phyloP scores from a whole-genome alignment of 2,113 vertebrate species.

The Seriola rivoliana region DNA sequence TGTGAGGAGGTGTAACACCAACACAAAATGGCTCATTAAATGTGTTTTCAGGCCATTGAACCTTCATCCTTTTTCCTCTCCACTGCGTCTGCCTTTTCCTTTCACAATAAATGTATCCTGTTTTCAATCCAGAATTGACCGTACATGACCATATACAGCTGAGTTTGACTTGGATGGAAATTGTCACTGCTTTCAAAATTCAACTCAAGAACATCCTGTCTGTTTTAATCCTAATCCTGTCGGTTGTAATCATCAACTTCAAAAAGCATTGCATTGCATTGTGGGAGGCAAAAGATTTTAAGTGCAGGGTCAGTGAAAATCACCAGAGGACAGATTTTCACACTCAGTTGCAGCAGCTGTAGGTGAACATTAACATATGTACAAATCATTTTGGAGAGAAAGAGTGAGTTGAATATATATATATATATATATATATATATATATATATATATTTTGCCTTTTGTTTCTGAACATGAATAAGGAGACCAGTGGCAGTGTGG shows the following conservation, averaged over 20 bases:
- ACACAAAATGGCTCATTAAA: constrained; percentile 42
- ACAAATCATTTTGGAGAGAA: no score
- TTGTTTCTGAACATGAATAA: background rate
- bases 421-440: no score
- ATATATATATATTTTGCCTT: background rate
- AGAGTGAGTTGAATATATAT: no score
- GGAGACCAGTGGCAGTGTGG: no score
- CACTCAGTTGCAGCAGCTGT: no score
- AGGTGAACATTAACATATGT: no score
- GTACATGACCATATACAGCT: background rate
- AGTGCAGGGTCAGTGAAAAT: no score
- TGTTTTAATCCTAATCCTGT: background rate
- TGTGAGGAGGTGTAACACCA: constrained; percentile 18
- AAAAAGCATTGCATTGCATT: no score
- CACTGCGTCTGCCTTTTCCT: background rate
- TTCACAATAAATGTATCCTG: constrained; percentile 43
- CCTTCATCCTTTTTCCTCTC: constrained; percentile 24
- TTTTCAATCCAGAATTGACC: constrained; percentile 12
- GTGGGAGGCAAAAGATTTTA: no score
- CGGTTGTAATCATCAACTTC: no score
- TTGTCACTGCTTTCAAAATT: background rate
- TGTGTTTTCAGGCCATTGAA: constrained; percentile 35
- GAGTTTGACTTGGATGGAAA: background rate
- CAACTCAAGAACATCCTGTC: background rate
- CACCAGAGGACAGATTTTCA: no score